Base-by-base conservation (phyloP, 2,888 invertebrate genomes). In the Bombylius discolor region DNA sequence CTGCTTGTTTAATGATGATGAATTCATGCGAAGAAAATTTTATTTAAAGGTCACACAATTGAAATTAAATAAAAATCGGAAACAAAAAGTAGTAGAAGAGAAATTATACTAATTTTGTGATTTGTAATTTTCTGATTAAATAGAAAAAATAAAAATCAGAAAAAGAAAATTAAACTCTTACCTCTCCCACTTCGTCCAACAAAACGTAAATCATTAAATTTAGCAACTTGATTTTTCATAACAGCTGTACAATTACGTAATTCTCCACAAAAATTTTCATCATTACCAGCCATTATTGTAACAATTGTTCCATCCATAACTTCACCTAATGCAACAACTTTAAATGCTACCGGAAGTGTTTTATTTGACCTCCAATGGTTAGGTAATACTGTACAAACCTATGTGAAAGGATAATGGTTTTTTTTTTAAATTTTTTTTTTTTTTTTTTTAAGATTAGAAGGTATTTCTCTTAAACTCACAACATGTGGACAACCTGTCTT, bases 301-400 rank as follows among this genome's bases (percentile, higher is more conserved):
- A 97, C 95, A 72, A 91, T 80, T 23, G 97, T 97, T 45, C 96
- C 96, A 73, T 97, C 96, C 63, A 87, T 84, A 51, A 96, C 87
- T 66, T 95, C 94, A 12, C 94, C 93, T 53, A 96, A 78, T 0
- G 93, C 89, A 55, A 95, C 85, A 66, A 95, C 94, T 77, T 94
- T 93, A 78, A 98, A 98, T 53, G 94, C 93, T 61, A 91, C 85
- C 60, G 97, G 97, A 54, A 98, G 78, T 12, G 96, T 95, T 77
- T 98, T 98, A 77, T 98, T 98, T 42, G 87, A 95, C 61, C 98
- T 80, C 97, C 97, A 98, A 72, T 98, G 98, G 1, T 85, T 85
- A 51, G 98, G 97, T 63, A 98, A 76, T 42, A 90, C 87, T 60
- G 96, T 93, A 71, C 89, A 89, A 23, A 83, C 83, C 81, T 81